phyloP scores from a whole-genome alignment of 2,888 invertebrate genomes.

The Uropetala carovei region DNA sequence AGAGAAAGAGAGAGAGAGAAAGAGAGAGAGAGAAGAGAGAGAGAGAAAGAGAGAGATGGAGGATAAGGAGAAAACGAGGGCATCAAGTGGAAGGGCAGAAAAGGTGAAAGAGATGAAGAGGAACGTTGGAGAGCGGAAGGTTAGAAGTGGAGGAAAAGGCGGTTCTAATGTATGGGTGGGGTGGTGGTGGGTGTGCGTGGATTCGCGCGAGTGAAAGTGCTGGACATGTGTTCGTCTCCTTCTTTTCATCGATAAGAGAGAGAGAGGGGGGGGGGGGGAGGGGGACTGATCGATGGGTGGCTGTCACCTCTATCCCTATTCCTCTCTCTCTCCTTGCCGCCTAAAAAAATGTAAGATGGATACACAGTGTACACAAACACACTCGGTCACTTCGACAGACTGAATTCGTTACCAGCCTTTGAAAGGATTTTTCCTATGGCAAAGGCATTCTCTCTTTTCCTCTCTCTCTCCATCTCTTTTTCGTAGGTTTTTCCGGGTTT shows the following conservation, averaged over 20 bases:
- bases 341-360: too few relatives aligned
- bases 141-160: neutral
- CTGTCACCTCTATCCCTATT: neutral
- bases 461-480: neutral
- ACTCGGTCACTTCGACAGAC: too few relatives aligned
- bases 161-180: neutral
- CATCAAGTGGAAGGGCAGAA: neutral
- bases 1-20: too few relatives aligned
- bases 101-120: too few relatives aligned
- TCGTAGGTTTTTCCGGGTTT: neutral
- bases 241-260: neutral
- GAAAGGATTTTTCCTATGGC: too few relatives aligned
- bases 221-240: too few relatives aligned
- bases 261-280: neutral
- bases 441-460: too few relatives aligned
- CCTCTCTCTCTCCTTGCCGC: neutral
- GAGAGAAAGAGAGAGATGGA: neutral
- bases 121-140: too few relatives aligned
- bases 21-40: too few relatives aligned
- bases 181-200: neutral
- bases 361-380: too few relatives aligned
- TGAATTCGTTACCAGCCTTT: too few relatives aligned
- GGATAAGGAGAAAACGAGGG: neutral
- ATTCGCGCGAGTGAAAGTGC: neutral
- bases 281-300: neutral